phyloP scores from a whole-genome alignment of 2,113 vertebrate genomes.

The Microcebus tavaratra region DNA sequence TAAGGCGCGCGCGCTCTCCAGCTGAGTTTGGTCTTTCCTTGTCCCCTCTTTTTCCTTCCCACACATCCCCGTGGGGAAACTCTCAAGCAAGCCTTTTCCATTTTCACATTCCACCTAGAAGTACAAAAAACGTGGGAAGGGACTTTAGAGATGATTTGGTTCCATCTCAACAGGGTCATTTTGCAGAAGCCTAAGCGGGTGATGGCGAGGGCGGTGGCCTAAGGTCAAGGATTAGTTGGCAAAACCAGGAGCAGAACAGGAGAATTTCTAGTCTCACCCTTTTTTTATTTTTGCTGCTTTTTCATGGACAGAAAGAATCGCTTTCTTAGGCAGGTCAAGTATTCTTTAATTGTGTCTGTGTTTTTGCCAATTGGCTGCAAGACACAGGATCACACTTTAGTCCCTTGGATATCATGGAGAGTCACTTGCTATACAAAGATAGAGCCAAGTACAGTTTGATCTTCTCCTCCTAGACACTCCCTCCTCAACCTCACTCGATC shows the following conservation, averaged over 20 bases:
- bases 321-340: background rate
- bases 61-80: background rate
- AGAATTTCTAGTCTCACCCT: background rate
- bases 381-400: background rate
- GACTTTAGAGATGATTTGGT: background rate
- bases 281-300: background rate
- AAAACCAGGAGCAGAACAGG: background rate
- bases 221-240: slow-evolving; percentile 1
- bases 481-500: background rate
- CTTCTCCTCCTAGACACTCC: background rate
- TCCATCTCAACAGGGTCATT: background rate
- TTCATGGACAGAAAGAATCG: background rate
- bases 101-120: background rate
- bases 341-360: background rate
- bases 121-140: background rate
- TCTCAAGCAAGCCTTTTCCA: background rate
- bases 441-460: background rate
- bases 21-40: background rate
- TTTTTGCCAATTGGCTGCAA: slow-evolving; percentile 12
- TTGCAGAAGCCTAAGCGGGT: background rate
- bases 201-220: background rate
- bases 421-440: background rate
- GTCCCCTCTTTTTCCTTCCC: background rate
- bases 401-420: background rate
- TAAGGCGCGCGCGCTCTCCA: background rate